Conservation (phyloP, 2,113 vertebrate species). For the Symphodus melops region DNA sequence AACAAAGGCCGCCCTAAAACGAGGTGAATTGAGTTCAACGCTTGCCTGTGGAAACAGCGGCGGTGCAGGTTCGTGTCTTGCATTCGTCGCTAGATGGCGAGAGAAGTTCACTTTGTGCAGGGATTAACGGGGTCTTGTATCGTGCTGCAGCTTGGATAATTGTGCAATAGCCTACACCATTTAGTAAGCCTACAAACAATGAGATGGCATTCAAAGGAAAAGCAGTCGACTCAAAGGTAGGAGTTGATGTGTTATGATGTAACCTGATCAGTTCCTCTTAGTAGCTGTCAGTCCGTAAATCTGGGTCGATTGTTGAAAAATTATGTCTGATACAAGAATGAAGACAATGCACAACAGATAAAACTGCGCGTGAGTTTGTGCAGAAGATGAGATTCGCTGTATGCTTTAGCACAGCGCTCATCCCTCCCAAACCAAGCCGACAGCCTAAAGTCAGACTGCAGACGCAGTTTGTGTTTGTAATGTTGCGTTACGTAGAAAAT, state of each 20-base stretch:
- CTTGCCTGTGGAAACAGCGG: conserved; percentile 23
- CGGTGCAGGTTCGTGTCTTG: conserved; percentile 1
- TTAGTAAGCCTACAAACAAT: conserved; percentile 50
- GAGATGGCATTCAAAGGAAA: conserved; percentile 82
- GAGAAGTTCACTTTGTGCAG: conserved; percentile 16
- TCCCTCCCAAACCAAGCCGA: conserved; percentile 17
- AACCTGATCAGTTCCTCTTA: neutral
- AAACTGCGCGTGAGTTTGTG: neutral
- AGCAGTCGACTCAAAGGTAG: conserved; percentile 81
- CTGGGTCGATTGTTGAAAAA: conserved; percentile 8
- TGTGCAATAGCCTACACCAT: conserved; percentile 32
- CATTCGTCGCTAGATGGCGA: conserved; percentile 66
- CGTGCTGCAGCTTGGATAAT: conserved; percentile 41
- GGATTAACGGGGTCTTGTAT: conserved; percentile 54
- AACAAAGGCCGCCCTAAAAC: conserved; percentile 55
- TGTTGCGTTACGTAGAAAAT: conserved; percentile 10
- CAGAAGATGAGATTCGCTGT: conserved; percentile 4
- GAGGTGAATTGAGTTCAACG: conserved; percentile 64
- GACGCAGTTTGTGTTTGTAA: neutral
- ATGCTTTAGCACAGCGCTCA: neutral
- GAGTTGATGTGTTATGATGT: neutral
- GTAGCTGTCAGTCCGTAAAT: conserved; percentile 1
- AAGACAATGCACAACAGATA: neutral
- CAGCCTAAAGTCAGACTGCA: conserved; percentile 4
- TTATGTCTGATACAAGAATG: neutral